These are phyloP conservation scores for Glareola pratincola DNA, from an alignment of 2,113 vertebrate genomes.

Conservation along the genomic window DNA sequence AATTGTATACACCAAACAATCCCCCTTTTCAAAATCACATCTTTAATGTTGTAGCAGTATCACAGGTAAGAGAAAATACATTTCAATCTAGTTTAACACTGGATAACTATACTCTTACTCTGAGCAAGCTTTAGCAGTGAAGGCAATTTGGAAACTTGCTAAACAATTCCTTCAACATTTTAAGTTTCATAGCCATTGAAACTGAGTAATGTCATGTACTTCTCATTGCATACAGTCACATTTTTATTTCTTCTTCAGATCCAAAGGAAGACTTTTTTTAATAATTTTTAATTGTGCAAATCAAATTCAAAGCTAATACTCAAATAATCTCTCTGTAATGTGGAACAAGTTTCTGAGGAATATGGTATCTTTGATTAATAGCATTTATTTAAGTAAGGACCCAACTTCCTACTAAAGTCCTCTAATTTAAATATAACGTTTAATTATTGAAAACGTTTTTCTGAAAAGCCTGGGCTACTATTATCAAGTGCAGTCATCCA, in stretches of 20 bases:
- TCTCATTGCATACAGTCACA: neutral
- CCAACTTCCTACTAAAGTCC: neutral
- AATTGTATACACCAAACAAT: neutral
- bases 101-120: neutral
- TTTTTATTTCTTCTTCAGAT: neutral
- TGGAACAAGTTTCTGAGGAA: neutral
- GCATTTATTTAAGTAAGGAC: neutral
- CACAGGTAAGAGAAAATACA: neutral
- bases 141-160: neutral
- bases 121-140: neutral
- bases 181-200: neutral
- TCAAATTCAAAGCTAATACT: neutral
- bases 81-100: neutral
- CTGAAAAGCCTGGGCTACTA: neutral
- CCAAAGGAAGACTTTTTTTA: neutral
- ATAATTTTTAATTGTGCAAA: neutral
- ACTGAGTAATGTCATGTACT: accelerated
- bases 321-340: neutral
- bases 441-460: neutral
- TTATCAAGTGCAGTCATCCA: neutral
- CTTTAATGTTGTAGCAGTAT: neutral
- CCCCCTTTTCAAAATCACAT: neutral
- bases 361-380: neutral
- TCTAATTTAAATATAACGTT: neutral
- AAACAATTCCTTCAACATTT: neutral